Evolutionary conservation across 2,888 invertebrate genomes (phyloP).

Genomic region (Pollenia labialis): DNA sequence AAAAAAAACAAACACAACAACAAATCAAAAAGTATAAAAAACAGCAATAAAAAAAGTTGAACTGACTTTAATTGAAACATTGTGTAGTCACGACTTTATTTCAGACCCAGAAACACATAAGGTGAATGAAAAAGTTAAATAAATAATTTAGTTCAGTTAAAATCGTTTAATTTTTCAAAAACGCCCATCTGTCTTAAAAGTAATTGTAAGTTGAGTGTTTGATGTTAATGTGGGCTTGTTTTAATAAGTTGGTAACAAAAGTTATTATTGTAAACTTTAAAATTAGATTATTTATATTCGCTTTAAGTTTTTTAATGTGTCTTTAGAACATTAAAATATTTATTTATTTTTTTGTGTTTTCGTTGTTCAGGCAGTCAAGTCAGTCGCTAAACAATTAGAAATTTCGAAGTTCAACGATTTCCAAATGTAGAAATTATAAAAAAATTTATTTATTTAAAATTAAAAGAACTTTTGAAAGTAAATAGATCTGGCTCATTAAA

Average conservation of each 20-base stretch:
- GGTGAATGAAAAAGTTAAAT: background rate
- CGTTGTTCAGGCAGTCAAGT: background rate
- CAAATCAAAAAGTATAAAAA: constrained; percentile 20
- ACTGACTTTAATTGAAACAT: constrained; percentile 50
- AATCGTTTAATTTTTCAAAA: background rate
- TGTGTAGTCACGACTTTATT: constrained; percentile 62
- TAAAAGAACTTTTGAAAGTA: background rate
- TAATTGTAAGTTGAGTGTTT: background rate
- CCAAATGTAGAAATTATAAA: too few relatives aligned
- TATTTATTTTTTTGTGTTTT: constrained; percentile 3
- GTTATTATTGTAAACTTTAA: constrained; percentile 37
- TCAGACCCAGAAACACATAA: background rate
- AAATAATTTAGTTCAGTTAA: constrained; percentile 3
- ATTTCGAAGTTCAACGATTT: constrained; percentile 8
- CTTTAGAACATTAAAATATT: constrained; percentile 22
- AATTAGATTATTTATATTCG: constrained; percentile 37
- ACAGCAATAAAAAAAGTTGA: constrained; percentile 20
- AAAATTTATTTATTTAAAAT: constrained; percentile 20
- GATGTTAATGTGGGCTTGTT: constrained; percentile 29
- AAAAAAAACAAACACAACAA: background rate
- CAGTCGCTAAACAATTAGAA: constrained; percentile 16
- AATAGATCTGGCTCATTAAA: too few relatives aligned
- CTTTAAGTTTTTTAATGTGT: constrained; percentile 42
- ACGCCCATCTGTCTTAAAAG: too few relatives aligned
- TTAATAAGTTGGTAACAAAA: background rate